A percentile compares a stretch with the other conserved stretches of the same genome.
Evolutionary conservation across 2,113 vertebrate genomes (phyloP).

Genomic region (Pomatorhinus ruficollis): DNA sequence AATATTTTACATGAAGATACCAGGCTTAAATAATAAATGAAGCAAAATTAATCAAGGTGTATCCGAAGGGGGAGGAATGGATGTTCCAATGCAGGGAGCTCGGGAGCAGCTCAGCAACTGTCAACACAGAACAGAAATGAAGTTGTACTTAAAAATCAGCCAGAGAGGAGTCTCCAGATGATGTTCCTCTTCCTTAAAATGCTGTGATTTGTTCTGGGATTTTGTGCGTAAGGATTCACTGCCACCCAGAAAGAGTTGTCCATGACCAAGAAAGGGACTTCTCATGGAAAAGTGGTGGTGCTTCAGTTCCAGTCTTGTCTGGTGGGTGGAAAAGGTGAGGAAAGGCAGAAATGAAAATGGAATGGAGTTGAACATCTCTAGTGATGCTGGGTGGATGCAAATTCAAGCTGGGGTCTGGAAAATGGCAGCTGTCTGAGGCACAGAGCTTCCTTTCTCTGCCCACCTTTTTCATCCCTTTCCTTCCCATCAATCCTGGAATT

Average conservation of each 20-base stretch:
- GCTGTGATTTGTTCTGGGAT: background rate
- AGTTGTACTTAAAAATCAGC: background rate
- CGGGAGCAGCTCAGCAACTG: background rate
- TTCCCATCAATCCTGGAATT: background rate
- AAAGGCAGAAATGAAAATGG: background rate
- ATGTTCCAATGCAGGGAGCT: background rate
- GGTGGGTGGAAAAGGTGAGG: background rate
- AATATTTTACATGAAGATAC: constrained; percentile 43
- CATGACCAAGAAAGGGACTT: background rate
- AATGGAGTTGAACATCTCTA: background rate
- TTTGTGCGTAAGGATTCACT: background rate
- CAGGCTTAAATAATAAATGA: constrained; percentile 45
- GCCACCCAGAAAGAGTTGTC: background rate
- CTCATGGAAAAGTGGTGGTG: background rate
- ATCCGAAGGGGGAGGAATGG: background rate
- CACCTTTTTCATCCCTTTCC: background rate
- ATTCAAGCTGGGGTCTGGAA: background rate
- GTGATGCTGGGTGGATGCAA: background rate
- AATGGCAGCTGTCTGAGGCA: background rate
- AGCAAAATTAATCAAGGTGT: constrained; percentile 56
- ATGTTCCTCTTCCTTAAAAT: background rate
- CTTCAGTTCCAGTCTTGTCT: background rate
- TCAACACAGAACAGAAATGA: background rate
- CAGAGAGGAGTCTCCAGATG: background rate
- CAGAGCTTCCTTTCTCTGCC: background rate